phyloP scores from a whole-genome alignment of 2,888 invertebrate genomes.

The Hylaea fasciaria region DNA sequence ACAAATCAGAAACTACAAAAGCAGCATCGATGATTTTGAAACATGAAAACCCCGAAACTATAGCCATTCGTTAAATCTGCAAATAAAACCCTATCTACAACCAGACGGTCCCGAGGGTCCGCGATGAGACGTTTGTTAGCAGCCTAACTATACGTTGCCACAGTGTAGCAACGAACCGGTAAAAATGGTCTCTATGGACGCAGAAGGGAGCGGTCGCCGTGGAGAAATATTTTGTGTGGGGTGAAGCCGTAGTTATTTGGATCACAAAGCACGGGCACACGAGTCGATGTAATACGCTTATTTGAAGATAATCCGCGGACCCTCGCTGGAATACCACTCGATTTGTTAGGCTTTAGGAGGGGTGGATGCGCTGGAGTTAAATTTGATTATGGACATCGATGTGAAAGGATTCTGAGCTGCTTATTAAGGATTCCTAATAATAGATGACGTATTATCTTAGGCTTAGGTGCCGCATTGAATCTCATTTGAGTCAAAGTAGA shows the following conservation, averaged over 20 bases:
- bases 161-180: constrained; percentile 29
- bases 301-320: constrained; percentile 73
- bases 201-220: constrained; percentile 27
- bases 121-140: constrained; percentile 35
- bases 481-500: no score
- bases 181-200: constrained; percentile 29
- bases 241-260: constrained; percentile 70
- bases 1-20: constrained; percentile 57
- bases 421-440: no score
- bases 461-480: no score
- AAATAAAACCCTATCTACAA: constrained; percentile 59
- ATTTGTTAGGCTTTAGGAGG: constrained; percentile 48
- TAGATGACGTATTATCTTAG: no score
- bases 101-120: constrained; percentile 57
- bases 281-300: constrained; percentile 74
- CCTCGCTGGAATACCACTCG: constrained; percentile 57
- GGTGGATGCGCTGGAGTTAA: constrained; percentile 39
- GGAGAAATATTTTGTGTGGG: constrained; percentile 37
- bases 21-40: constrained; percentile 43
- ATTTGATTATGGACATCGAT: constrained; percentile 27
- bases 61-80: constrained; percentile 63
- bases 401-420: constrained; percentile 24
- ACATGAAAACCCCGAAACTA: constrained; percentile 62
- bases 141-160: constrained; percentile 33
- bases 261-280: constrained; percentile 68